Conservation (phyloP, 1,140 invertebrate genomes). For the Chelonus insularis region DNA sequence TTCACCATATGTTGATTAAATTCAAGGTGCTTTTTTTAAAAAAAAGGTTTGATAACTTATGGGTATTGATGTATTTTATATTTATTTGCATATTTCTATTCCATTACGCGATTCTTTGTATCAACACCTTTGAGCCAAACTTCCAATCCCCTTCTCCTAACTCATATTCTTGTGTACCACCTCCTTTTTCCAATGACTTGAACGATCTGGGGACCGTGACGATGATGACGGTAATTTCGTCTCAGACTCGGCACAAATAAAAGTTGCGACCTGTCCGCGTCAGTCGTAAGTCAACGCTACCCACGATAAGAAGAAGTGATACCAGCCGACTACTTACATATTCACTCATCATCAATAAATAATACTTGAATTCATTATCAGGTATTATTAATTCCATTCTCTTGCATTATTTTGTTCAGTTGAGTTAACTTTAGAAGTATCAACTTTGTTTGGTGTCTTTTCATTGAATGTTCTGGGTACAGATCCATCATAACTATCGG, state of each 20-base stretch:
- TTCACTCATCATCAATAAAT: not conserved
- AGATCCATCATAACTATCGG: too few species aligned
- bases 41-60: too few species aligned
- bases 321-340: not conserved
- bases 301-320: slow-evolving; percentile 15
- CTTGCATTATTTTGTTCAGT: too few species aligned
- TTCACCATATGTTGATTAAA: too few species aligned
- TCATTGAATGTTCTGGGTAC: too few species aligned
- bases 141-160: slow-evolving; percentile 3
- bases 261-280: slow-evolving; percentile 24
- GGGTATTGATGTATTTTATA: too few species aligned
- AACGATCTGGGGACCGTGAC: slow-evolving; percentile 1
- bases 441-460: too few species aligned
- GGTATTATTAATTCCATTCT: too few species aligned
- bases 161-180: not conserved
- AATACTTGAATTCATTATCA: not conserved
- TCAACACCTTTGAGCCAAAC: slow-evolving; percentile 9
- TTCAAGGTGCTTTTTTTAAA: too few species aligned
- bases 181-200: slow-evolving; percentile 13
- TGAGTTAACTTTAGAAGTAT: too few species aligned
- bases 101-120: not conserved
- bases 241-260: slow-evolving; percentile 29
- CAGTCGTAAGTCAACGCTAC: slow-evolving; percentile 23
- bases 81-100: not conserved
- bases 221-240: slow-evolving; percentile 23